phyloP scores from a whole-genome alignment of 2,797 vertebrate genomes.

The Rhinatrema bivittatum region DNA sequence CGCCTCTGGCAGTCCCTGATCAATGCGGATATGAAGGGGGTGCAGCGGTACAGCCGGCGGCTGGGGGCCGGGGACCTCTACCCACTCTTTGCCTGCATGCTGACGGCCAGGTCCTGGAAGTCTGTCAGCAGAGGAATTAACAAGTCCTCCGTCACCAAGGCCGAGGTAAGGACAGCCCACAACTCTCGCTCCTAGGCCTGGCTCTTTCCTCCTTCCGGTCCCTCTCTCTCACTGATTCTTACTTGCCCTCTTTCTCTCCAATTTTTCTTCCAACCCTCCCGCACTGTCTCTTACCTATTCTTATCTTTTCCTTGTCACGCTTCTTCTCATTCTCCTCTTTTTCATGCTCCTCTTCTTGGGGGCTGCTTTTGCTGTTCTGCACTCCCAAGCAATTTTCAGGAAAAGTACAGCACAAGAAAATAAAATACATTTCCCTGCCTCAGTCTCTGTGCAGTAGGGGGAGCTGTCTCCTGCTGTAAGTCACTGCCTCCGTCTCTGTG shows the following conservation, averaged over 20 bases:
- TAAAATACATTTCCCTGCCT: no score
- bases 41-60: conserved; percentile 75
- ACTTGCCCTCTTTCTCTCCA: not conserved
- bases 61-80: conserved; percentile 85
- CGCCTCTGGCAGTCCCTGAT: conserved; percentile 89
- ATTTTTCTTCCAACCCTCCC: not conserved
- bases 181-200: not conserved
- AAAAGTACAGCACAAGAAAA: no score
- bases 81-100: conserved; percentile 85
- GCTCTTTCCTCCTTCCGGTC: not conserved
- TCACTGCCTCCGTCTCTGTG: no score
- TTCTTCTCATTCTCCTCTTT: not conserved
- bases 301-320: not conserved
- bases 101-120: conserved; percentile 86
- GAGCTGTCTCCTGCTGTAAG: no score
- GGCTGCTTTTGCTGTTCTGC: no score
- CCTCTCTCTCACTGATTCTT: not conserved
- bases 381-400: no score
- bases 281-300: not conserved
- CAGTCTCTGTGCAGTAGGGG: no score
- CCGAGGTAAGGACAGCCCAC: conserved; percentile 60
- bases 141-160: conserved; percentile 63
- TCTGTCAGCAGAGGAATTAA: conserved; percentile 79
- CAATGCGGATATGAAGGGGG: conserved; percentile 67
- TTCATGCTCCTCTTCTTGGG: no score